Conservation (phyloP, 2,113 vertebrate species). For the Chionis minor region DNA sequence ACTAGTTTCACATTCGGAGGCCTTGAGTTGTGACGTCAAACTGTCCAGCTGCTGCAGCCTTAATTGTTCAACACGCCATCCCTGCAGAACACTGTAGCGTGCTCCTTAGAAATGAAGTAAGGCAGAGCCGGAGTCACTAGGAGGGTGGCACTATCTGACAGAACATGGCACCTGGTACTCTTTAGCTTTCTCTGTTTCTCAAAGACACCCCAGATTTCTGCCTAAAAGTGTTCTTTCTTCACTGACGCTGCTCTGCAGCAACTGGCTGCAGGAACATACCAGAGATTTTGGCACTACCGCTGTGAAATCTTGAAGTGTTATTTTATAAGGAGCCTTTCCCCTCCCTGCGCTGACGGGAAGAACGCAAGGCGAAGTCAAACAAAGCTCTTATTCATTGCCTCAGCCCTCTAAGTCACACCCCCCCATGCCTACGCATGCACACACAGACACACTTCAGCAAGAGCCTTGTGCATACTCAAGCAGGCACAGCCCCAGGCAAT, state of each 20-base stretch:
- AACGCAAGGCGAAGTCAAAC: not conserved
- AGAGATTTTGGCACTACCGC: not conserved
- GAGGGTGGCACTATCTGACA: not conserved
- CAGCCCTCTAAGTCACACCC: not conserved
- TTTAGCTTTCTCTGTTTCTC: not conserved
- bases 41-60: not conserved
- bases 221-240: not conserved
- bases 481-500: constrained; percentile 48
- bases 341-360: not conserved
- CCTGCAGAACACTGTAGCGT: not conserved
- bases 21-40: not conserved
- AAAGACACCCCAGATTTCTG: not conserved
- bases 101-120: rapidly evolving
- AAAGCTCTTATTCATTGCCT: not conserved
- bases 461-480: not conserved
- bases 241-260: not conserved
- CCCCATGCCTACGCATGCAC: not conserved
- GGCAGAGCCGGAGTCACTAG: not conserved
- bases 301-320: not conserved
- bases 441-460: not conserved
- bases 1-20: not conserved
- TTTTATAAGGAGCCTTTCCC: not conserved
- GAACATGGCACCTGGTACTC: not conserved
- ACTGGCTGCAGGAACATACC: not conserved
- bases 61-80: not conserved